Evolutionary conservation across 1,140 invertebrate genomes (phyloP), one percentile per base, ranked within the genome.

Genomic region (Acromyrmex echinatior): DNA sequence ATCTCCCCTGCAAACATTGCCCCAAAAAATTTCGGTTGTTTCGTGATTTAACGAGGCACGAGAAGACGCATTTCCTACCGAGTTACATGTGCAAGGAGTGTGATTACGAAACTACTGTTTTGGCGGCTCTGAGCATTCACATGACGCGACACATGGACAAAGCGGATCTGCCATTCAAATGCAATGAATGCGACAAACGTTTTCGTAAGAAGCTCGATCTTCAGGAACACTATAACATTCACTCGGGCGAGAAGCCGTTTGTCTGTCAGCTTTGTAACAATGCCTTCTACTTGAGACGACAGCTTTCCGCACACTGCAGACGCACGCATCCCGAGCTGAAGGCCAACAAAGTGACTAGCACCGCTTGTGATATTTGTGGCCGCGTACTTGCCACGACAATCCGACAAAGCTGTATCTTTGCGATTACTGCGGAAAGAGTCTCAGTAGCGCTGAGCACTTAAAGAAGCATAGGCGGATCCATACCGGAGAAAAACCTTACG

Each of bases 371-470:
- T 53, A 95, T 95, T n/a, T 96, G 96, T 56, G 95, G 95, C 0
- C 88, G 94, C 0, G 94, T 95, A 0, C 87, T 96, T 0, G 95
- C 95, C 0, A 96, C 95, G 0, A 95, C 93, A 96, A 96, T 45
- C 97, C 97, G 1, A 96, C 96, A 56, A 96, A 96, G 80, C 95
- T 96, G 51, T 96, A 96, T 92, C 94, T 97, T 0, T 97, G 97
- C 94, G 96, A 97, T 90, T 96, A 98, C 49, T 98, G 98, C 94
- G 97, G 97, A 18, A 98, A 99, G 95, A 96, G 97, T 77, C 96
- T 99, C 60, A 96, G 97, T 28, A 97, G 96, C 60, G 96, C 96
- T 4, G 97, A 97, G 77, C 97, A 97, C 85, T 94, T 98, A 70
- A 97, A 97, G 92, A 97, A 97, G 91, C 97, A 98, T 90, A 93